phyloP scores from a whole-genome alignment of 2,797 vertebrate species.

The Bryconaethiops microstoma region DNA sequence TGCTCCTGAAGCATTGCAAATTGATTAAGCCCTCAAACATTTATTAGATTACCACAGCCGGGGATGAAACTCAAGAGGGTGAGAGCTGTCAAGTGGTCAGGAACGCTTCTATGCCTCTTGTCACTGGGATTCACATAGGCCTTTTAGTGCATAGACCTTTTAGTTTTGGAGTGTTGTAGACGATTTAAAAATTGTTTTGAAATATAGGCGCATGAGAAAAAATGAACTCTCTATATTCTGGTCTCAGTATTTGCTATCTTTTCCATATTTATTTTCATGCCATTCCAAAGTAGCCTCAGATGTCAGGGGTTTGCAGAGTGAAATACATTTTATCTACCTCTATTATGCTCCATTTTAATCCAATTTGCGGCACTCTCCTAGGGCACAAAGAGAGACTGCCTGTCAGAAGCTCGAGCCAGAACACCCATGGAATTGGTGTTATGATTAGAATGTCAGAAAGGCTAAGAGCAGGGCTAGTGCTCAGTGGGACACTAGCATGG shows the following conservation, averaged over 20 bases:
- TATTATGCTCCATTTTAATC: conserved; percentile 72
- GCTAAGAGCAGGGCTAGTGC: conserved; percentile 58
- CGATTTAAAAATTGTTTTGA: background rate
- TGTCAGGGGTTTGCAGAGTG: conserved; percentile 38
- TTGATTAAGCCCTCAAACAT: conserved; percentile 82
- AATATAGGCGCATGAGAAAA: background rate
- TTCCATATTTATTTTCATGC: conserved; percentile 39
- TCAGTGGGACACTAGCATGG: conserved; percentile 67
- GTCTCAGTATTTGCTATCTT: background rate
- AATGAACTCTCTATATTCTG: background rate
- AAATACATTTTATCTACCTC: conserved; percentile 65
- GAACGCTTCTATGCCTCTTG: conserved; percentile 38
- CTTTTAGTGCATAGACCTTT: conserved; percentile 7
- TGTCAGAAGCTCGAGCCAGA: conserved; percentile 72
- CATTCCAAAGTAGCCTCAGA: conserved; percentile 27
- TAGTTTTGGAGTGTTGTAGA: background rate
- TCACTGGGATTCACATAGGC: conserved; percentile 2
- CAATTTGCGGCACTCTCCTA: conserved; percentile 64
- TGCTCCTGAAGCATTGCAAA: conserved; percentile 82
- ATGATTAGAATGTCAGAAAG: conserved; percentile 75
- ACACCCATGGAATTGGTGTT: conserved; percentile 69
- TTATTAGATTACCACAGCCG: conserved; percentile 79
- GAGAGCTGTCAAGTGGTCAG: conserved; percentile 57
- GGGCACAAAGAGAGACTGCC: conserved; percentile 69
- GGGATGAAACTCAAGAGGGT: conserved; percentile 61